Evolutionary conservation across 2,888 invertebrate species (phyloP).

Genomic region (Micoletzkya japonica): DNA sequence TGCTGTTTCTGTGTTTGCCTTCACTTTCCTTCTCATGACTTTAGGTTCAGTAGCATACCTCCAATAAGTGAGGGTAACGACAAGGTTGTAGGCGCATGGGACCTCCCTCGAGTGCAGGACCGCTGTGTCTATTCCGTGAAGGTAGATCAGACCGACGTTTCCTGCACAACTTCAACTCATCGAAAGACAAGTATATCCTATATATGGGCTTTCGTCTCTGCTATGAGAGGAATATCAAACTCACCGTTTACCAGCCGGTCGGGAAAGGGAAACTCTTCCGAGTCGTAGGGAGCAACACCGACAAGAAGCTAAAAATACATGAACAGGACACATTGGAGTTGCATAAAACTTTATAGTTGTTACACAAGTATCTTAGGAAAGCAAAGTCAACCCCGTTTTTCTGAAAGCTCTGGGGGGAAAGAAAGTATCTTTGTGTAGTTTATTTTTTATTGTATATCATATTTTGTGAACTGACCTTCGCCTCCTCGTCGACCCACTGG

Average conservation of each 20-base stretch:
- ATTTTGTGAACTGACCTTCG: conserved; percentile 13
- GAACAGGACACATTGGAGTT: too few relatives aligned
- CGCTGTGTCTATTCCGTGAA: conserved; percentile 35
- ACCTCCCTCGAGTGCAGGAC: conserved; percentile 41
- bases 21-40: not conserved
- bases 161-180: conserved; percentile 35
- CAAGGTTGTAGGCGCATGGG: conserved; percentile 42
- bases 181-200: not conserved
- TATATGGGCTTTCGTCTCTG: too few relatives aligned
- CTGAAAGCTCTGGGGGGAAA: not conserved
- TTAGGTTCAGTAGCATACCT: conserved; percentile 30
- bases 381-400: too few relatives aligned
- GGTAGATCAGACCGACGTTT: conserved; percentile 43
- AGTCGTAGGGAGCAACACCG: conserved; percentile 46
- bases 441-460: too few relatives aligned
- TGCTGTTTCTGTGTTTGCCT: not conserved
- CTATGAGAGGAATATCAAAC: not conserved
- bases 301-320: conserved; percentile 24
- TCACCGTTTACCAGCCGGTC: conserved; percentile 27
- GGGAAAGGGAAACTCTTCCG: conserved; percentile 43
- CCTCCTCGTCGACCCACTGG: conserved; percentile 53
- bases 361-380: too few relatives aligned
- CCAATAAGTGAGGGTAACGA: conserved; percentile 40
- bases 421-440: not conserved
- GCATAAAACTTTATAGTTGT: too few relatives aligned